Base-by-base conservation (phyloP, 2,888 invertebrate genomes). In the Suillia variegata region DNA sequence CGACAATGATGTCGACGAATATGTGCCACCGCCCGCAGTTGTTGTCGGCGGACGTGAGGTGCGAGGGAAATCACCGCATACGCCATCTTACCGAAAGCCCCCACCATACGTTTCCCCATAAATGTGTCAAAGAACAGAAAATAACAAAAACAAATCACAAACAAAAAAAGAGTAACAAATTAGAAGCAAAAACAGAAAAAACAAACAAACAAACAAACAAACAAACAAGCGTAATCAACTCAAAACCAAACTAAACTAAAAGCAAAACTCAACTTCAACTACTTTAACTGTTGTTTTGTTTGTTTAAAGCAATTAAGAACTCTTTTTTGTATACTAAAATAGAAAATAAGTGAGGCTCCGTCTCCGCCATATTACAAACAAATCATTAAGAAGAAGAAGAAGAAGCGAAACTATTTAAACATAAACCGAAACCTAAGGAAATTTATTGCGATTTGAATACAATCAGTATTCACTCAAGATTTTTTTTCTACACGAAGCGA, bases 31-130 rank as follows among this genome's bases (percentile, higher is more conserved):
- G 15, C 94, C 94, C 5, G 94, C 94, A 38, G 67, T 92, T 90
- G 72, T 82, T 20, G 70, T 81, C 6, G 82, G 81, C 26, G 80
- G 80, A 62, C 89, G 92, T 70, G 92, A 93, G 62, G 89, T 86
- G 62, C 87, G 87, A 67, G 85, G 89, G 69, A 88, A 89, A 89
- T 73, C 86, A 68, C 93, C 93, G 56, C 93, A 93, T 62, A 92
- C 93, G 52, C 94, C 95, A 63, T 93, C 94, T 71, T 95, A 96
- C 86, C 89, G 96, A 78, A 94, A 95, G 83, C 97, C 97, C 54
- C 96, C 97, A 63, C 97, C 97, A 38, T 97, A 98, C 83, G 96
- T 97, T 74, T 96, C 97, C 71, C 97, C 97, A 84, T 97, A 96
- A 95, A 74, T 72, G 68, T 69, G 64, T 69, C 64, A 65, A 68